Percentiles rank a stretch among this genome's conserved stretches.
phyloP scores from a whole-genome alignment of 2,113 vertebrate species.

The Nothobranchius furzeri region DNA sequence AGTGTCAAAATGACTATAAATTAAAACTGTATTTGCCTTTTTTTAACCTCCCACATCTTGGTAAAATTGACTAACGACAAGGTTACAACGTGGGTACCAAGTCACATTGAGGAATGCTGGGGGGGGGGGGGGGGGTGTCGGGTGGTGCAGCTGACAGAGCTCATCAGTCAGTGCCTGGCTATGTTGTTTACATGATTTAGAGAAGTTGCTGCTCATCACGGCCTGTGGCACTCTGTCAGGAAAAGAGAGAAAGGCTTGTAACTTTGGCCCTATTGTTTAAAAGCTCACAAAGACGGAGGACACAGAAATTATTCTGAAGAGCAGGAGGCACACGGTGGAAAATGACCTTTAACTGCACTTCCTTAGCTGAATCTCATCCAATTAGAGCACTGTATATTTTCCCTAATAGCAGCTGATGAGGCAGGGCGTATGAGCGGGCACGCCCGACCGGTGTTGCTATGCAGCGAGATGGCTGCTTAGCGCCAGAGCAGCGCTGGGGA shows the following conservation, averaged over 20 bases:
- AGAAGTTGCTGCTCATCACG: slow-evolving; percentile 67
- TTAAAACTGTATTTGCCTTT: slow-evolving; percentile 54
- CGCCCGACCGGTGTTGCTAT: slow-evolving; percentile 95
- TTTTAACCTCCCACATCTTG: slow-evolving; percentile 63
- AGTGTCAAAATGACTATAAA: slow-evolving; percentile 51
- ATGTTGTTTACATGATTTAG: slow-evolving; percentile 79
- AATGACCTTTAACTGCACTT: slow-evolving; percentile 97
- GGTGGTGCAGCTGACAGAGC: slow-evolving; percentile 55
- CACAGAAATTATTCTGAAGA: slow-evolving; percentile 85
- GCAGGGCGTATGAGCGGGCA: slow-evolving; percentile 93
- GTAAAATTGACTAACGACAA: slow-evolving; percentile 70
- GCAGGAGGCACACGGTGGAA: slow-evolving; percentile 93
- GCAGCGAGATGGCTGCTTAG: slow-evolving; percentile 96
- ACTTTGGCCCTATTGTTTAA: slow-evolving; percentile 94
- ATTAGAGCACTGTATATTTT: slow-evolving; percentile 99
- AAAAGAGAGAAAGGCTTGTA: slow-evolving; percentile 85
- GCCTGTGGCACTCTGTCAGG: slow-evolving; percentile 61
- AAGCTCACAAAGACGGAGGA: slow-evolving; percentile 81
- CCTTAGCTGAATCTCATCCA: slow-evolving; percentile 99
- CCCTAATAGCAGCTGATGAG: slow-evolving; percentile 99
- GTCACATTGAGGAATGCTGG: slow-evolving; percentile 52
- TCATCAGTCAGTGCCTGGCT: slow-evolving; percentile 64
- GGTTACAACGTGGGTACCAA: slow-evolving; percentile 55
- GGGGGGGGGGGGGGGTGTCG: slow-evolving; percentile 36
- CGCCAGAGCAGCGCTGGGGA: slow-evolving; percentile 93